Evolutionary conservation across 2,888 invertebrate species (phyloP).

Genomic region (Lordiphosa andalusiaca): DNA sequence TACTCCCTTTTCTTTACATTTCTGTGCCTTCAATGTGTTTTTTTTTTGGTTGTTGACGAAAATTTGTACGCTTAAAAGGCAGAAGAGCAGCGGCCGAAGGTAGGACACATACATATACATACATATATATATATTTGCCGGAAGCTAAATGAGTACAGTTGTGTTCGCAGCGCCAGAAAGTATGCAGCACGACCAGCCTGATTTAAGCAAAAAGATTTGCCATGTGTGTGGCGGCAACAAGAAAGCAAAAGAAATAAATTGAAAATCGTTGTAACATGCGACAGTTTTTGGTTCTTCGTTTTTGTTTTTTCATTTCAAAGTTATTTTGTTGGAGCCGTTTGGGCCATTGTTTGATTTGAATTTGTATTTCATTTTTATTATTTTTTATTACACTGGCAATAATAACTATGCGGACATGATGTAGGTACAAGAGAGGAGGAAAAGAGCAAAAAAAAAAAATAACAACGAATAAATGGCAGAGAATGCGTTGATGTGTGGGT

Average conservation of each 20-base stretch:
- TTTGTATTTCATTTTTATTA: slow-evolving; percentile 16
- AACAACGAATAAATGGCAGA: background rate
- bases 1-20: slow-evolving; percentile 32
- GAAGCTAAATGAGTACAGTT: slow-evolving; percentile 60
- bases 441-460: background rate
- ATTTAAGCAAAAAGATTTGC: too few species aligned
- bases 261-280: slow-evolving; percentile 35
- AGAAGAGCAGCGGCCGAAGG: slow-evolving; percentile 11
- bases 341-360: slow-evolving; percentile 35
- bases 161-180: slow-evolving; percentile 18
- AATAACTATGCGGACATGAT: slow-evolving; percentile 24
- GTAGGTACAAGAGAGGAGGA: background rate
- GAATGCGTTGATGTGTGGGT: too few species aligned
- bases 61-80: slow-evolving; percentile 26
- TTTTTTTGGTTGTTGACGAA: slow-evolving; percentile 39
- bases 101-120: too few species aligned
- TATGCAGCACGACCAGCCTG: slow-evolving; percentile 6
- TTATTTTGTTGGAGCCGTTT: background rate
- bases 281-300: slow-evolving; percentile 18
- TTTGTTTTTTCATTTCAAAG: background rate
- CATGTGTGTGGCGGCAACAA: too few species aligned
- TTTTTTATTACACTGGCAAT: slow-evolving; percentile 24
- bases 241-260: slow-evolving; percentile 25
- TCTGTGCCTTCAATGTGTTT: too few species aligned
- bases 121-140: slow-evolving; percentile 67